Evolutionary conservation across 2,797 vertebrate species (phyloP).

Genomic region (Argyrosomus regius): DNA sequence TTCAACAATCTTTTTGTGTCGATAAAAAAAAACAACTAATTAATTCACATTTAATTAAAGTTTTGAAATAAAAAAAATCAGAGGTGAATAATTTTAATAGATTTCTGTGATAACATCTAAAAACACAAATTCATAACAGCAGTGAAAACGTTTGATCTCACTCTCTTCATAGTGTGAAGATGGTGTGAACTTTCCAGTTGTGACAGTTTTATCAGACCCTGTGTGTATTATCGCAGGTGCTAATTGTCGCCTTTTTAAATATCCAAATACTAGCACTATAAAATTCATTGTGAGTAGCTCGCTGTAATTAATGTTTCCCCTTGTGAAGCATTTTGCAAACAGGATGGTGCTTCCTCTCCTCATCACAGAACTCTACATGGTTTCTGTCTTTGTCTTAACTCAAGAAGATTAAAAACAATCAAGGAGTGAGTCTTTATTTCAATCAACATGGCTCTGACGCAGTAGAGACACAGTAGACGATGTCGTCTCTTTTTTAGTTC

Average conservation of each 20-base stretch:
- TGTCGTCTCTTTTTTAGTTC: no score
- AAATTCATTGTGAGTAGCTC: conserved; percentile 7
- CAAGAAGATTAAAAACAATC: neutral
- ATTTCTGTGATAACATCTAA: neutral
- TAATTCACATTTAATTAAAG: neutral
- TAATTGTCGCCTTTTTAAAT: conserved; percentile 41
- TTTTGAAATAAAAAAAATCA: conserved; percentile 3
- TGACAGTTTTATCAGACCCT: neutral
- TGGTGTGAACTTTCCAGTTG: conserved; percentile 16
- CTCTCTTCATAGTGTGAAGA: conserved; percentile 11
- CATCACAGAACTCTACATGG: neutral
- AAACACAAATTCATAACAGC: neutral
- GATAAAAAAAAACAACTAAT: conserved; percentile 14
- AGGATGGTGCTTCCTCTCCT: neutral
- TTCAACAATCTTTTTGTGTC: neutral
- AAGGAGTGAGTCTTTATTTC: neutral
- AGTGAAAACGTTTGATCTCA: neutral
- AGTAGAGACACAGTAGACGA: no score
- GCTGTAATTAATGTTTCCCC: neutral
- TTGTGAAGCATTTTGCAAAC: neutral
- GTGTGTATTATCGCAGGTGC: conserved; percentile 5
- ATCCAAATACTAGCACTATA: conserved; percentile 7
- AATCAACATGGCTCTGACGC: neutral
- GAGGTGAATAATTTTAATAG: neutral
- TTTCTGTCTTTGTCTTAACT: neutral